Base-by-base conservation (phyloP, 2,113 vertebrate genomes). In the Eupsittula cactorum region DNA sequence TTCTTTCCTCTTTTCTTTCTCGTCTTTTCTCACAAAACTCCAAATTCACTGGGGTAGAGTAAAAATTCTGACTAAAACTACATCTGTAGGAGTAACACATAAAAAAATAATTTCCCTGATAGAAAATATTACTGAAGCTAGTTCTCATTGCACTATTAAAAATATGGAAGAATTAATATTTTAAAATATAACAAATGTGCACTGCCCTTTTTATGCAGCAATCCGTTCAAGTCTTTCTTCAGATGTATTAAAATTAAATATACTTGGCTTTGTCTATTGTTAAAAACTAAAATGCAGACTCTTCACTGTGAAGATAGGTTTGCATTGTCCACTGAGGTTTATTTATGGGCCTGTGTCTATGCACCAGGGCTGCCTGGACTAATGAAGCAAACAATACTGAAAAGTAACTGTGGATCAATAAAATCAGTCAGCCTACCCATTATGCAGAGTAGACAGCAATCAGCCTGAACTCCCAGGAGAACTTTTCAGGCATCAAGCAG, bases 351-450 rank as follows among this genome's bases (percentile, higher is more conserved):
- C 50, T 69, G 24, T 46, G 39, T 49, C 28, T 37, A 21, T 23
- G 8, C 52, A 39, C 47, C 11, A 67, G 21, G 5, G 35, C 42
- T 65, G 39, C 46, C 50, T 88, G 47, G 35, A 69, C 63, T 91
- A 82, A 81, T 52, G 68, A 89, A 57, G 37, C 24, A 92, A 91
- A 59, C 27, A 71, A 71, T 57, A 82, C 7, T 80, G 76, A 85
- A 88, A 69, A 81, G 83, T 93, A 96, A 93, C n/a, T 21, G 68
- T 75, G 41, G 80, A 93, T 97, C 94, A 92, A 93, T 97, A 90
- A 91, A 82, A 92, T 83, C 81, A 71, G 69, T 69, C 63, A 82
- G 52, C 39, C 69, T 92, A 44, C 21, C 88, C 55, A 49, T 92
- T 93, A 91, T 83, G 47, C 88, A 92, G 76, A 96, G 69, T 8